phyloP scores from a whole-genome alignment of 2,888 invertebrate genomes.

The Aphidoletes aphidimyza region DNA sequence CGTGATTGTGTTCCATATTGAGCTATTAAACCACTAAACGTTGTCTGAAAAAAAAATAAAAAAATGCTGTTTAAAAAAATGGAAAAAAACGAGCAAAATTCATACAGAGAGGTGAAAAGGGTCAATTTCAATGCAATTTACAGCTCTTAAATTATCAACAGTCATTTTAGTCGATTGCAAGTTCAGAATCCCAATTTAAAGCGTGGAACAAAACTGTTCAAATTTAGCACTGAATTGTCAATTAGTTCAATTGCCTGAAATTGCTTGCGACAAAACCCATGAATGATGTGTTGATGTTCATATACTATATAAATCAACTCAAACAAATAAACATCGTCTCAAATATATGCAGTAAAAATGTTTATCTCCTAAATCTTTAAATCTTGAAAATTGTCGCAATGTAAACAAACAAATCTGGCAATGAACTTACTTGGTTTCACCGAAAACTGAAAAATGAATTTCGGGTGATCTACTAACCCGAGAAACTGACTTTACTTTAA shows the following conservation, averaged over 20 bases:
- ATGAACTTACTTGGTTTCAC: not conserved
- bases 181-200: not conserved
- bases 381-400: too few species aligned
- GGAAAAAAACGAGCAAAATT: not conserved
- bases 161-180: not conserved
- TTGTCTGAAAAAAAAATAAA: slow-evolving; percentile 62
- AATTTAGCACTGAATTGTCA: not conserved
- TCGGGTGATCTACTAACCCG: too few species aligned
- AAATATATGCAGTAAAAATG: too few species aligned
- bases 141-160: not conserved
- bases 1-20: not conserved
- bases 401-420: not conserved
- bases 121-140: not conserved
- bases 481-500: too few species aligned
- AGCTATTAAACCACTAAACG: not conserved
- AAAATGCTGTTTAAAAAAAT: not conserved
- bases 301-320: not conserved
- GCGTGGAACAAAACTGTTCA: not conserved
- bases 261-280: not conserved
- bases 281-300: not conserved
- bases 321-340: not conserved
- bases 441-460: too few species aligned
- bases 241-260: slow-evolving; percentile 33
- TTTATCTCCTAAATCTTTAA: too few species aligned
- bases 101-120: not conserved